Percentiles rank a stretch among this genome's conserved stretches.
These are phyloP conservation scores for Phytoseiulus persimilis DNA, from an alignment of 2,888 invertebrate genomes.

Conservation along the genomic window DNA sequence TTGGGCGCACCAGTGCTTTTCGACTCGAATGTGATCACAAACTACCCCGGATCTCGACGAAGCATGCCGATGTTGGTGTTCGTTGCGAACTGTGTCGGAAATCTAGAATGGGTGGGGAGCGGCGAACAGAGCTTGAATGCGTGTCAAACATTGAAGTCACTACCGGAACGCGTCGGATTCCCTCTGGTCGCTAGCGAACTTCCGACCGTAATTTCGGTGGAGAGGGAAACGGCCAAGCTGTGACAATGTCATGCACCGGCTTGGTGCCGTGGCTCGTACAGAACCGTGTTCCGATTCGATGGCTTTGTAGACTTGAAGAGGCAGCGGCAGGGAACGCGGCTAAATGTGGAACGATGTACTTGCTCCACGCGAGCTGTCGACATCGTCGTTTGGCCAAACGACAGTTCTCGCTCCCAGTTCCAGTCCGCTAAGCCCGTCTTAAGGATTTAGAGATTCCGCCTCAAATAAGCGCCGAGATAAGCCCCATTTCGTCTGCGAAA, in stretches of 20 bases:
- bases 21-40: not conserved
- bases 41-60: no score
- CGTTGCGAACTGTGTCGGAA: no score
- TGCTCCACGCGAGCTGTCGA: not conserved
- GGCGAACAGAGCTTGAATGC: no score
- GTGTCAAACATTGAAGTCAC: no score
- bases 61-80: no score
- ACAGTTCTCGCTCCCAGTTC: not conserved
- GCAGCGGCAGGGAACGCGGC: not conserved
- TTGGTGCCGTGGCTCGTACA: not conserved
- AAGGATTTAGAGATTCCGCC: not conserved
- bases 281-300: not conserved
- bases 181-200: no score
- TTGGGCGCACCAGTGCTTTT: not conserved
- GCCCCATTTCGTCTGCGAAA: not conserved
- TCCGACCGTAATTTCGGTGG: not conserved
- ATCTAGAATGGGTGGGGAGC: no score
- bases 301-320: not conserved
- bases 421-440: not conserved
- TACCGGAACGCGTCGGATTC: no score
- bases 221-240: not conserved
- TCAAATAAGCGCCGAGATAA: not conserved
- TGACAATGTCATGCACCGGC: not conserved
- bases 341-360: not conserved
- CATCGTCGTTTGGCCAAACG: not conserved